Conservation (phyloP, 2,797 vertebrate genomes). For the Haliaeetus albicilla region DNA sequence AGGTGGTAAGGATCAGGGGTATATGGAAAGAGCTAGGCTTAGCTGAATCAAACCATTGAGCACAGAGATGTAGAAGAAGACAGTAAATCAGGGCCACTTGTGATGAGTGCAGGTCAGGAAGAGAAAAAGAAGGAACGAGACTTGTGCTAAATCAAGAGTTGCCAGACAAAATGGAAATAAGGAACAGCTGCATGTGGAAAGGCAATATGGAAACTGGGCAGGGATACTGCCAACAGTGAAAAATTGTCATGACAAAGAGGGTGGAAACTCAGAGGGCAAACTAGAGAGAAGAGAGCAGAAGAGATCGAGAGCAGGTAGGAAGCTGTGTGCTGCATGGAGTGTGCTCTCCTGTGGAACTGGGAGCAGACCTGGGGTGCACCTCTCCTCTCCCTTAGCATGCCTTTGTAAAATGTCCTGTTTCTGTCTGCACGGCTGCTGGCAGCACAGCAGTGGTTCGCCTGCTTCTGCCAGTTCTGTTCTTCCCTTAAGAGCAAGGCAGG, state of each 20-base stretch:
- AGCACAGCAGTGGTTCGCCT: neutral
- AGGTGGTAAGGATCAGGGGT: neutral
- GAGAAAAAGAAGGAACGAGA: neutral
- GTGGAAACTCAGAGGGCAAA: neutral
- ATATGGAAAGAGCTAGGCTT: neutral
- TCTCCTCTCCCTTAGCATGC: neutral
- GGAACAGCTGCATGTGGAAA: neutral
- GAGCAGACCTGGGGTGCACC: too few relatives aligned
- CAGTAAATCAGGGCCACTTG: neutral
- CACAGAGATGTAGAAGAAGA: neutral
- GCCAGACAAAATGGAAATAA: neutral
- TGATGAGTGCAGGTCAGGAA: neutral
- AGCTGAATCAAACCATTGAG: neutral
- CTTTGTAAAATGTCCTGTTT: neutral
- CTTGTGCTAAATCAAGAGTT: neutral
- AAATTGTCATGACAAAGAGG: neutral
- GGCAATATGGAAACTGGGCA: neutral
- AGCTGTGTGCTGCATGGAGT: neutral
- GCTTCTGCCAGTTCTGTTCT: neutral
- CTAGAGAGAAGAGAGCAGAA: neutral
- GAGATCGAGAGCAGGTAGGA: rapidly evolving
- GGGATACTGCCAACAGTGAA: neutral
- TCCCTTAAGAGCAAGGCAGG: neutral
- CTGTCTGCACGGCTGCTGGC: rapidly evolving
- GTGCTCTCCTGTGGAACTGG: rapidly evolving